Evolutionary conservation across 2,797 vertebrate species (phyloP).

Genomic region (Pterois miles): DNA sequence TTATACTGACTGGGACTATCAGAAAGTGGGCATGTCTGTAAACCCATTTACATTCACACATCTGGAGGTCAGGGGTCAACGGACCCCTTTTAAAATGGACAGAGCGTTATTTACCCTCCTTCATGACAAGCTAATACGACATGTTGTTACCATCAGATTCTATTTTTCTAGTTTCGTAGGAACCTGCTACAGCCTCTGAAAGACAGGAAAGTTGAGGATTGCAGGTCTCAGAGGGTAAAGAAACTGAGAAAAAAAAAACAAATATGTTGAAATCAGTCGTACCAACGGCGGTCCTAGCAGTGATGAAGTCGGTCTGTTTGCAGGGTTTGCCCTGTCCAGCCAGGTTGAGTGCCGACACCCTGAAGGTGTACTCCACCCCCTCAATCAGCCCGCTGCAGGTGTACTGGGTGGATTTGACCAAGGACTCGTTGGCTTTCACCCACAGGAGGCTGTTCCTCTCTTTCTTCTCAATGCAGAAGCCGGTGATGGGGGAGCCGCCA

Average conservation of each 20-base stretch:
- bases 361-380: conserved; percentile 96
- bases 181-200: too few relatives aligned
- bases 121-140: too few relatives aligned
- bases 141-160: too few relatives aligned
- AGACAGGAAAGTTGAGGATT: too few relatives aligned
- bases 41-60: too few relatives aligned
- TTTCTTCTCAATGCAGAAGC: conserved; percentile 95
- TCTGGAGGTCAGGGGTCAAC: too few relatives aligned
- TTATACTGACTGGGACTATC: too few relatives aligned
- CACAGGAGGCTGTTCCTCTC: conserved; percentile 98
- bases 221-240: not conserved
- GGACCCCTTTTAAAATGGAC: too few relatives aligned
- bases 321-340: conserved; percentile 97
- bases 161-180: too few relatives aligned
- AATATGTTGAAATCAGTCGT: conserved; percentile 18
- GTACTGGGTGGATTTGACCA: conserved; percentile 92
- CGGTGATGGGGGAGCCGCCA: conserved; percentile 93
- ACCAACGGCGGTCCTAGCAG: conserved; percentile 94
- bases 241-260: not conserved
- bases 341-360: conserved; percentile 93
- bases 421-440: conserved; percentile 92
- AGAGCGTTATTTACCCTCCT: too few relatives aligned
- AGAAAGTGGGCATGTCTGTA: too few relatives aligned
- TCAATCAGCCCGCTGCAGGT: conserved; percentile 92
- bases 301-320: conserved; percentile 95